Percentiles rank a stretch among this genome's conserved stretches.
Evolutionary conservation across 2,888 invertebrate species (phyloP).

Genomic region (Corythucha ciliata): DNA sequence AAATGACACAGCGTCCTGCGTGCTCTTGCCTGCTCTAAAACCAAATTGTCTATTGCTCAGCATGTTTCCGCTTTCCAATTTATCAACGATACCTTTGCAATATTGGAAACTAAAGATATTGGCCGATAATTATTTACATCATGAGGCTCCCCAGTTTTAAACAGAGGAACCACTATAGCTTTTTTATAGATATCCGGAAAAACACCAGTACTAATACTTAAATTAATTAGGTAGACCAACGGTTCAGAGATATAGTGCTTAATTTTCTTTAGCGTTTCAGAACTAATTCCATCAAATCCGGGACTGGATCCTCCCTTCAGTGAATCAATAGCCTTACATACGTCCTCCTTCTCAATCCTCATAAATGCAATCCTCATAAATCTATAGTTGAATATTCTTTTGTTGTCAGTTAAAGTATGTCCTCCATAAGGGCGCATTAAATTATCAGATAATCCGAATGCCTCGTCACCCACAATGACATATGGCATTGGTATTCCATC

Average conservation of each 20-base stretch:
- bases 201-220: slow-evolving; percentile 2
- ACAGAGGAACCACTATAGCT: slow-evolving; percentile 1
- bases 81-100: too few species aligned
- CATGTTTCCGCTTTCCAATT: too few species aligned
- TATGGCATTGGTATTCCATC: slow-evolving; percentile 16
- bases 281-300: background rate
- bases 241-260: background rate
- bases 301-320: background rate
- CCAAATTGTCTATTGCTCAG: too few species aligned
- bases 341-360: too few species aligned
- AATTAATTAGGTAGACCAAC: background rate
- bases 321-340: background rate
- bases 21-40: too few species aligned
- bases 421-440: slow-evolving; percentile 12
- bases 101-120: background rate
- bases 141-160: background rate
- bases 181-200: background rate
- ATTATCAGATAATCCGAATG: slow-evolving; percentile 7
- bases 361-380: too few species aligned
- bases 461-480: slow-evolving; percentile 1
- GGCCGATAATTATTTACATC: background rate
- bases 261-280: background rate
- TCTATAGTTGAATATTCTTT: slow-evolving; percentile 19
- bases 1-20: too few species aligned
- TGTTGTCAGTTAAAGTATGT: background rate